Conservation (phyloP, 35 echinoderm and acorn worm genomes). For the Apostichopus japonicus region DNA sequence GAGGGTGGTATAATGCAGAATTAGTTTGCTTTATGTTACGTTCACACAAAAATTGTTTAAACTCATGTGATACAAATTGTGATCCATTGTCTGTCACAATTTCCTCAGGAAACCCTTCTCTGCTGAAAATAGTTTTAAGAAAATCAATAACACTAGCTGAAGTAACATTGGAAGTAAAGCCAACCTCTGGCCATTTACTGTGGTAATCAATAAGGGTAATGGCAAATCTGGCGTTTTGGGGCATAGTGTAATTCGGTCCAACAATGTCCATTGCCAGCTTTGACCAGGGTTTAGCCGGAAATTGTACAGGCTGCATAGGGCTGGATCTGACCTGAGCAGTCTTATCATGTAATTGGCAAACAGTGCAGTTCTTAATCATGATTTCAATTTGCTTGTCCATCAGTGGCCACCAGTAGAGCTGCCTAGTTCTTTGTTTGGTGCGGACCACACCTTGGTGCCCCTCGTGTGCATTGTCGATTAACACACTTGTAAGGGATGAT, state of each 20-base stretch:
- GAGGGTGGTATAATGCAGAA: constrained; percentile 51
- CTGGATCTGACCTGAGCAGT: neutral
- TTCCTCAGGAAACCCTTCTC: constrained; percentile 68
- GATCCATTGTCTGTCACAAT: constrained; percentile 57
- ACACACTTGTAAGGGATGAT: neutral
- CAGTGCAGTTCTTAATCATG: constrained; percentile 30
- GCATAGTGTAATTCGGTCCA: constrained; percentile 37
- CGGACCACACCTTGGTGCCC: constrained; percentile 73
- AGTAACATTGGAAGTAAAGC: constrained; percentile 55
- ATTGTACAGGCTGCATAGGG: constrained; percentile 67
- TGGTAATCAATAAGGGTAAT: constrained; percentile 68
- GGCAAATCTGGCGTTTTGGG: constrained; percentile 45
- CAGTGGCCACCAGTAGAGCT: constrained; percentile 70
- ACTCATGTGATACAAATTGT: too few species aligned
- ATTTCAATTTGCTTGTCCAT: constrained; percentile 60
- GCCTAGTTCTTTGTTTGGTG: constrained; percentile 63
- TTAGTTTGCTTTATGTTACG: constrained; percentile 17
- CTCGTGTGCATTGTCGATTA: constrained; percentile 60
- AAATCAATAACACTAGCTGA: constrained; percentile 43
- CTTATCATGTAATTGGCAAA: constrained; percentile 68
- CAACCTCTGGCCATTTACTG: constrained; percentile 62
- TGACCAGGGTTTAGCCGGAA: constrained; percentile 7
- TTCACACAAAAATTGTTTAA: constrained; percentile 3
- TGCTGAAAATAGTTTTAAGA: constrained; percentile 37
- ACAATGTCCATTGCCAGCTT: constrained; percentile 62